Percentiles rank a stretch among this genome's conserved stretches.
Evolutionary conservation across 2,888 invertebrate genomes (phyloP).

Genomic region (Ernsta delagoae): DNA sequence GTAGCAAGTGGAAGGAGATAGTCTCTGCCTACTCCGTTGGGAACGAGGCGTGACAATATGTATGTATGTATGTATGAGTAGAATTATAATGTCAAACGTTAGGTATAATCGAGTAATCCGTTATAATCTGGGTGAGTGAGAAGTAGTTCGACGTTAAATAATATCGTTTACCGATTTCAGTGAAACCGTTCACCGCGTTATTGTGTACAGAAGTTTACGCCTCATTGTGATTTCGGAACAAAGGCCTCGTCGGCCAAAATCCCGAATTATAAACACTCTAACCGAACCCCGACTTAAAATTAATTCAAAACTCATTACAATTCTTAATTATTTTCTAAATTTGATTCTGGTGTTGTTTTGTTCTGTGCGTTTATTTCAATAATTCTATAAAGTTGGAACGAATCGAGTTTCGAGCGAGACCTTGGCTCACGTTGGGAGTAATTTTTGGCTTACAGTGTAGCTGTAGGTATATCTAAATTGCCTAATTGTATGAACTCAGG

Average conservation of each 20-base stretch:
- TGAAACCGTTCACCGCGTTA: background rate
- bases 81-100: too few relatives aligned
- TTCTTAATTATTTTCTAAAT: constrained; percentile 49
- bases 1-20: too few relatives aligned
- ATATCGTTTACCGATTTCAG: background rate
- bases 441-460: background rate
- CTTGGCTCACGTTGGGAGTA: background rate
- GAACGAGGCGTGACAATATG: too few relatives aligned
- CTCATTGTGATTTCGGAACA: constrained; percentile 26
- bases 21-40: too few relatives aligned
- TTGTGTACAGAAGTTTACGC: constrained; percentile 24
- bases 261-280: constrained; percentile 41
- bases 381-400: constrained; percentile 10
- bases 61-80: too few relatives aligned
- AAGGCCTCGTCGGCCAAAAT: constrained; percentile 39
- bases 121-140: too few relatives aligned
- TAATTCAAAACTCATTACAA: constrained; percentile 49
- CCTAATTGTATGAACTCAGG: background rate
- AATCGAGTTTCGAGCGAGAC: constrained; percentile 14
- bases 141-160: too few relatives aligned
- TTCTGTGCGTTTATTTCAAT: constrained; percentile 37
- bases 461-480: background rate
- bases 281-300: constrained; percentile 47
- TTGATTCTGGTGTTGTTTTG: constrained; percentile 39
- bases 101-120: too few relatives aligned